Evolutionary conservation across 2,113 vertebrate genomes (phyloP).

Genomic region (Balaeniceps rex): DNA sequence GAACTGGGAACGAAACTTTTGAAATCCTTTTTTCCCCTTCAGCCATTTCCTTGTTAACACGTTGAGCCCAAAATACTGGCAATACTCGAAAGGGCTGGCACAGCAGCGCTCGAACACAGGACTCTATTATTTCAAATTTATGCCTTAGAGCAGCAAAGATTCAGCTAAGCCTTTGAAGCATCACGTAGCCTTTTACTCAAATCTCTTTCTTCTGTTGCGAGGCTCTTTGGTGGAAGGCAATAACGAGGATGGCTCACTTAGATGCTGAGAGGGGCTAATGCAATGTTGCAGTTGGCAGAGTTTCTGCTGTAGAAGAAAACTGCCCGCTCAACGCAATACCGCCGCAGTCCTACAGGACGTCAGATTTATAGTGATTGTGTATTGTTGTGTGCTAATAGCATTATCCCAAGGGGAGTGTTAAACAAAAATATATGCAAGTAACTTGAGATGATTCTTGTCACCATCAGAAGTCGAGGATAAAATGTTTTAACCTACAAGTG

Average conservation of each 20-base stretch:
- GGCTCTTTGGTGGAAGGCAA: background rate
- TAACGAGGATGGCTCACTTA: background rate
- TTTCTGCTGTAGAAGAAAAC: background rate
- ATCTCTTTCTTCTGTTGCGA: background rate
- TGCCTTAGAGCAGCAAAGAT: constrained; percentile 20
- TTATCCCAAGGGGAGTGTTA: background rate
- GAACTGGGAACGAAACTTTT: background rate
- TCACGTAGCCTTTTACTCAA: background rate
- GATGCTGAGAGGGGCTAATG: background rate
- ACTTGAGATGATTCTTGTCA: background rate
- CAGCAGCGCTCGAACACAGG: background rate
- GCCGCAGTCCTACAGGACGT: background rate
- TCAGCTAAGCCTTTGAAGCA: constrained; percentile 3
- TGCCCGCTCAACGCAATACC: accelerated
- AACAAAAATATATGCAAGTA: background rate
- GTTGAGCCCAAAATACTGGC: background rate
- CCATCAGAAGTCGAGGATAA: background rate
- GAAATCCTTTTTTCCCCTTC: background rate
- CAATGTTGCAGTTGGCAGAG: background rate
- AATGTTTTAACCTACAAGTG: background rate
- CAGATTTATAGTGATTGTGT: background rate
- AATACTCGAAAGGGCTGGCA: background rate
- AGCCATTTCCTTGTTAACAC: background rate
- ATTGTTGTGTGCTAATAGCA: background rate
- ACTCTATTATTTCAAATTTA: constrained; percentile 15